A percentile compares a stretch with the other conserved stretches of the same genome.
Conservation (phyloP, 2,797 vertebrate genomes). For the Coendou prehensilis region DNA sequence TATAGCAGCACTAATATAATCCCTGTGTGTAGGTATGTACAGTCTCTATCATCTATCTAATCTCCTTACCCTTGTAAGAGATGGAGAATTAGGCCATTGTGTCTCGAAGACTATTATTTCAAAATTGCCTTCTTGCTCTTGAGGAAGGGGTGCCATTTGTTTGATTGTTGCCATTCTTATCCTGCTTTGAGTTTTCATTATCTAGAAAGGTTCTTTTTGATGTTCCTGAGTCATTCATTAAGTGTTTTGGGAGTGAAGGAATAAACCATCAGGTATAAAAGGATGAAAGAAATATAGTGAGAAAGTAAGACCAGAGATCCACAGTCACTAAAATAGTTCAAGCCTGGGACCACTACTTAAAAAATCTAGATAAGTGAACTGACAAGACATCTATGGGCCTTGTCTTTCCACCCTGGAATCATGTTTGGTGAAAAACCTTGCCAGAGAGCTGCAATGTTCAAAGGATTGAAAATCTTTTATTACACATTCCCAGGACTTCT, state of each 20-base stretch:
- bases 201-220: neutral
- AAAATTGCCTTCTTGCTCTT: neutral
- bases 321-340: neutral
- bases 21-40: neutral
- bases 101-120: slow-evolving; percentile 44
- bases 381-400: neutral
- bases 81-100: neutral
- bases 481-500: neutral
- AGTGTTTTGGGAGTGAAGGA: neutral
- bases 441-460: neutral
- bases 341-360: neutral
- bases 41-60: neutral
- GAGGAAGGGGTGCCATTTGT: neutral
- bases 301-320: slow-evolving; percentile 1
- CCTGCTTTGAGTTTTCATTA: slow-evolving; percentile 50
- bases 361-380: neutral
- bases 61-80: neutral
- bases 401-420: neutral
- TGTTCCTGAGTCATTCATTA: slow-evolving; percentile 14
- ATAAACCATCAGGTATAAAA: neutral
- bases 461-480: neutral
- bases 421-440: neutral
- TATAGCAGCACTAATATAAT: neutral
- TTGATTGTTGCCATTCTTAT: neutral
- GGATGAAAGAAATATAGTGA: neutral